Conservation (phyloP, 92 coral and sea anemone genomes). For the Umimayanthus kanabou region DNA sequence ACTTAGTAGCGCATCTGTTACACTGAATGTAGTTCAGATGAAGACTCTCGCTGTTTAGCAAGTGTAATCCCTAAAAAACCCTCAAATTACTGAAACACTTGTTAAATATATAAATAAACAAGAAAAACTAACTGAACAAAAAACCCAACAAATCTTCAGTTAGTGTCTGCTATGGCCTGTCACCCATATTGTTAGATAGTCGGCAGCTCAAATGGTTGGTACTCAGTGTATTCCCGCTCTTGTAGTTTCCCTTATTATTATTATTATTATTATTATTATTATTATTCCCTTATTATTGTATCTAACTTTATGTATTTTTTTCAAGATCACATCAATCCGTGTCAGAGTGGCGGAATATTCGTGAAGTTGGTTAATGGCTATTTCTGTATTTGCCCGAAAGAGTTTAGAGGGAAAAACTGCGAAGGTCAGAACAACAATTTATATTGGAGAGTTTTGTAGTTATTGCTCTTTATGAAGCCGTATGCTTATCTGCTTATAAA, state of each 20-base stretch:
- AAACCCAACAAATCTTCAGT: too few species aligned
- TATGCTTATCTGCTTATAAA: too few species aligned
- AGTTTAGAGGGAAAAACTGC: conserved; percentile 86
- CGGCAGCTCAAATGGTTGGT: background rate
- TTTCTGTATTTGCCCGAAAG: conserved; percentile 88
- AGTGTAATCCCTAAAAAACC: background rate
- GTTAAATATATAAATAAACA: too few species aligned
- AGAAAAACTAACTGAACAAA: too few species aligned
- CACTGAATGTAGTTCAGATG: background rate
- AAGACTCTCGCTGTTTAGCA: background rate
- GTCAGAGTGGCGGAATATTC: conserved; percentile 92
- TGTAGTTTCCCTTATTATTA: background rate
- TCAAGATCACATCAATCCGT: conserved; percentile 83
- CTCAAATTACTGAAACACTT: background rate
- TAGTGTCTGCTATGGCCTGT: background rate
- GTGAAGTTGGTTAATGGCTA: conserved; percentile 79
- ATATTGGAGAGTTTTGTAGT: background rate
- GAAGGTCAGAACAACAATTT: conserved; percentile 67
- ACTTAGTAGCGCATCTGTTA: background rate
- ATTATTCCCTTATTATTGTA: too few species aligned
- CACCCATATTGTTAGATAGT: background rate
- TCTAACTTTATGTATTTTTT: conserved; percentile 2
- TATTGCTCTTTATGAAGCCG: background rate
- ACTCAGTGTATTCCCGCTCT: background rate
- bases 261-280: too few species aligned